A percentile compares a stretch with the other conserved stretches of the same genome.
Evolutionary conservation across 2,797 vertebrate genomes (phyloP).

Genomic region (Betta splendens): DNA sequence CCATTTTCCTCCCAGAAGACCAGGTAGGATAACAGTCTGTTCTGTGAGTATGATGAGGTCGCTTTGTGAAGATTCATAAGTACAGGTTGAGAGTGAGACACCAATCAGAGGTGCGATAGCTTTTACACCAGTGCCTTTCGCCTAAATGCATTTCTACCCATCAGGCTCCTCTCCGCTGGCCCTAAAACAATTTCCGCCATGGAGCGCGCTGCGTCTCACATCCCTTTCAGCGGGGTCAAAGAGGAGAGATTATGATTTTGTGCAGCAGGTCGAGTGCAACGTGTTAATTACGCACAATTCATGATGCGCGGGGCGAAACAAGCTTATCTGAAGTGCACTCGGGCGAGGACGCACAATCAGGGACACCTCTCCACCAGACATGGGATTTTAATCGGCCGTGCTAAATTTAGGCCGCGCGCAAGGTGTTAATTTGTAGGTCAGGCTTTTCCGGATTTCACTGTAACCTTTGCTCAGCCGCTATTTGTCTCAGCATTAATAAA

Average conservation of each 20-base stretch:
- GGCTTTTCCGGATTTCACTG: conserved; percentile 61
- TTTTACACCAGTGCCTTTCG: conserved; percentile 64
- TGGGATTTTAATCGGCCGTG: conserved; percentile 75
- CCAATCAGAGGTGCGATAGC: conserved; percentile 73
- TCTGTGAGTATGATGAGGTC: conserved; percentile 58
- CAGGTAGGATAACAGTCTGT: conserved; percentile 57
- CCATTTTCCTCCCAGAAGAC: conserved; percentile 34
- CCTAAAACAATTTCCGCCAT: conserved; percentile 75
- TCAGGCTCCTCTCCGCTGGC: conserved; percentile 57
- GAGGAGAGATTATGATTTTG: conserved; percentile 66
- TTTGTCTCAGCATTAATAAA: conserved; percentile 79
- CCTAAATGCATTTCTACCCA: conserved; percentile 73
- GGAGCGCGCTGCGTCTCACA: conserved; percentile 71
- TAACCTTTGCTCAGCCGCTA: conserved; percentile 72
- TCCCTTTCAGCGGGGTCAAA: conserved; percentile 67
- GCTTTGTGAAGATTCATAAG: conserved; percentile 66
- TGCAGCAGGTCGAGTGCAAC: conserved; percentile 61
- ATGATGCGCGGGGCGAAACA: conserved; percentile 60
- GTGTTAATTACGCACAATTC: conserved; percentile 74
- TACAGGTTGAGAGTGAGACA: conserved; percentile 64
- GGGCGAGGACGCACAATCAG: conserved; percentile 61
- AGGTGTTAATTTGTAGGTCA: conserved; percentile 78
- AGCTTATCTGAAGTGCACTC: conserved; percentile 59
- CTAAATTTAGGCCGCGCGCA: conserved; percentile 66
- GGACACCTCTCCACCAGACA: conserved; percentile 63